phyloP scores from a whole-genome alignment of 1,140 invertebrate genomes.

The Zeugodacus cucurbitae region DNA sequence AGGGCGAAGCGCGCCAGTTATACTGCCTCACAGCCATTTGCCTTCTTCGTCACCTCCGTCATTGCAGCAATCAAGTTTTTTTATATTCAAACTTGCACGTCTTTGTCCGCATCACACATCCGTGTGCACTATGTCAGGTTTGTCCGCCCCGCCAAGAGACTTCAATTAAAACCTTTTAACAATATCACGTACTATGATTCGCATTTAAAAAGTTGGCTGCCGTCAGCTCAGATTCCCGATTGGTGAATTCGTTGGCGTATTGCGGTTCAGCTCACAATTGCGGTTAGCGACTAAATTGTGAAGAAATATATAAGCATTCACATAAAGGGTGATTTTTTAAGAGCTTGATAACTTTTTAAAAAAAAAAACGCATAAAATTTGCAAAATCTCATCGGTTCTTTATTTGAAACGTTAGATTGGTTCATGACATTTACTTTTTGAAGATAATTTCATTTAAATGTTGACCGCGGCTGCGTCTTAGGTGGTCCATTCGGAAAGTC shows the following conservation, averaged over 20 bases:
- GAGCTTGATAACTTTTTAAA: too few relatives aligned
- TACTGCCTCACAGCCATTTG: background rate
- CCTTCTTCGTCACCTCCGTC: background rate
- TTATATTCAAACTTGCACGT: background rate
- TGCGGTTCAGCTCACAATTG: background rate
- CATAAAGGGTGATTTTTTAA: too few relatives aligned
- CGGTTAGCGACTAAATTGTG: background rate
- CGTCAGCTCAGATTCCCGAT: background rate
- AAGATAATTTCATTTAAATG: too few relatives aligned
- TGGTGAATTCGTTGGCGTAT: background rate
- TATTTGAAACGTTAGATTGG: too few relatives aligned
- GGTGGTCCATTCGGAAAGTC: too few relatives aligned
- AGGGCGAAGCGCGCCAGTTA: background rate
- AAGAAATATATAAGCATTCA: background rate
- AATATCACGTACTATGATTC: conserved; percentile 64
- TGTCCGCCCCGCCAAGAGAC: conserved; percentile 49
- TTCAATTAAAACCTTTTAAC: conserved; percentile 66
- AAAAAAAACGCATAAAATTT: too few relatives aligned
- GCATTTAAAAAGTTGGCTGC: conserved; percentile 42
- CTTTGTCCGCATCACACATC: background rate
- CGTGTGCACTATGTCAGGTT: background rate
- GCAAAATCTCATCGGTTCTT: too few relatives aligned
- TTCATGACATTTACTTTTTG: too few relatives aligned
- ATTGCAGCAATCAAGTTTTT: background rate
- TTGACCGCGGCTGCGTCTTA: too few relatives aligned